Evolutionary conservation across 2,797 vertebrate genomes (phyloP).

Genomic region (Hyperoplus immaculatus): DNA sequence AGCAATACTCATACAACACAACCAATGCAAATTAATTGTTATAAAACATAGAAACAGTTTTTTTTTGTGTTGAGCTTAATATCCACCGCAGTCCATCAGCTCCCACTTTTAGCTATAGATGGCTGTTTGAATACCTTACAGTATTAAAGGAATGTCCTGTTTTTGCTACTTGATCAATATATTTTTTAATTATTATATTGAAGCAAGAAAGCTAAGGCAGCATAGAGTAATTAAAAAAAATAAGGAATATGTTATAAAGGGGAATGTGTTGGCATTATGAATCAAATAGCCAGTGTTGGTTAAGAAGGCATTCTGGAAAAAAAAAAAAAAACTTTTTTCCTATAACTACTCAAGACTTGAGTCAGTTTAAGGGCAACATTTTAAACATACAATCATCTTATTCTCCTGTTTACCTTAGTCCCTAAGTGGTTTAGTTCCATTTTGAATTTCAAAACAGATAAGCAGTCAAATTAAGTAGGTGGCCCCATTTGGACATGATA

Average conservation of each 20-base stretch:
- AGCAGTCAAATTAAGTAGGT: conserved; percentile 32
- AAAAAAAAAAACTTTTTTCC: not conserved
- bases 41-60: not conserved
- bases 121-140: conserved; percentile 29
- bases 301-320: not conserved
- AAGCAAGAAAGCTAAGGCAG: conserved; percentile 27
- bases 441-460: conserved; percentile 33
- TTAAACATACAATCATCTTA: not conserved
- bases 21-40: not conserved
- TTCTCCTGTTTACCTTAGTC: conserved; percentile 3
- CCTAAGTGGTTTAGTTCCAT: conserved; percentile 39
- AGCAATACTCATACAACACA: conserved; percentile 8
- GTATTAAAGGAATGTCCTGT: not conserved
- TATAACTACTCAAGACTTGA: conserved; percentile 9
- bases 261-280: not conserved
- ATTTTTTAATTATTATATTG: not conserved
- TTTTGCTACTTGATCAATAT: conserved; percentile 13
- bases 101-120: conserved; percentile 24
- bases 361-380: not conserved
- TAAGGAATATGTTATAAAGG: not conserved
- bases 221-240: not conserved
- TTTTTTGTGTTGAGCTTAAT: conserved; percentile 16
- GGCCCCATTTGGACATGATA: conserved; percentile 14
- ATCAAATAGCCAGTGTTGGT: conserved; percentile 1
- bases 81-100: conserved; percentile 35